Evolutionary conservation across 2,113 vertebrate species (phyloP).

Genomic region (Vidua chalybeata): DNA sequence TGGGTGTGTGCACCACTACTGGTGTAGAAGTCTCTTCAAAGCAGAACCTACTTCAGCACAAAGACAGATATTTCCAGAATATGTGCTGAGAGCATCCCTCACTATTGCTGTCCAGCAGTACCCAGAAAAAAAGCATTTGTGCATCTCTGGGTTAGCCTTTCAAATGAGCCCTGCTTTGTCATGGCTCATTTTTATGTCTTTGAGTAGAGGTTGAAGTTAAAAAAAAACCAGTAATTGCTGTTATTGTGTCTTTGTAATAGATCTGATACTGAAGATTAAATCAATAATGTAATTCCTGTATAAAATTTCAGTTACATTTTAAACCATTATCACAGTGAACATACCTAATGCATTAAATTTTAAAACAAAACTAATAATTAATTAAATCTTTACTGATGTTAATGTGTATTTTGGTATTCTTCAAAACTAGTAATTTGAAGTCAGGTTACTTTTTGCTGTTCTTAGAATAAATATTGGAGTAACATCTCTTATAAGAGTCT

Average conservation of each 20-base stretch:
- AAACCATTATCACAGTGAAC: background rate
- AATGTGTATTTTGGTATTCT: background rate
- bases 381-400: conserved; percentile 5
- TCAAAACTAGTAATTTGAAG: background rate
- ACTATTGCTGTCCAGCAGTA: background rate
- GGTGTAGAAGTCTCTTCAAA: background rate
- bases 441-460: background rate
- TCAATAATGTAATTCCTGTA: conserved; percentile 38
- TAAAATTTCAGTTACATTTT: conserved; percentile 11
- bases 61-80: background rate
- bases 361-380: conserved; percentile 14
- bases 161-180: background rate
- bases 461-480: background rate
- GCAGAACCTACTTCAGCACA: background rate
- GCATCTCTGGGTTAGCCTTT: background rate
- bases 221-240: background rate
- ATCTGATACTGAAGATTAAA: conserved; percentile 53
- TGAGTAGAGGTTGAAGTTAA: conserved; percentile 27
- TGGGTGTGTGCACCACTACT: background rate
- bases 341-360: background rate
- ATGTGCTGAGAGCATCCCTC: background rate
- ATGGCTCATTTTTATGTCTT: conserved; percentile 4
- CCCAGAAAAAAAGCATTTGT: background rate
- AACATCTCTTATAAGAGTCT: background rate
- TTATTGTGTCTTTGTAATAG: conserved; percentile 12